Evolutionary conservation across 2,797 vertebrate species (phyloP), one percentile per base, ranked within the genome.

Genomic region (Sus cebifrons): DNA sequence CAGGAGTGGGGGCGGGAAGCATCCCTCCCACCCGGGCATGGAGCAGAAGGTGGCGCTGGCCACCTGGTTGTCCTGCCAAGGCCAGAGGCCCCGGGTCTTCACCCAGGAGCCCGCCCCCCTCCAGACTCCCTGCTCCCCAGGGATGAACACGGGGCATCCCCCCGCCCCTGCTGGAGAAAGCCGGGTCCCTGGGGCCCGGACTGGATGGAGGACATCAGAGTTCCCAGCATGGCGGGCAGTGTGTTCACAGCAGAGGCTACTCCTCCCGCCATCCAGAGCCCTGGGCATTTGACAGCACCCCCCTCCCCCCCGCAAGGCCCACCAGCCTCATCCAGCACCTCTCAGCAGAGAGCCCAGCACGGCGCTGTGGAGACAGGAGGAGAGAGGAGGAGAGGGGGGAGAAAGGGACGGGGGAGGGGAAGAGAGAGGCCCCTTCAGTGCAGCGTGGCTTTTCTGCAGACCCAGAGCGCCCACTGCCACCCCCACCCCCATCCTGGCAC

Each of bases 401-500:
- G 20, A 54, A 16, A 96, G 23, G 32, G 25, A 32, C 54, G 12
- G 81, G 21, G 44, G 96, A 73, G 67, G 56, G 65, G 17, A 15
- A 40, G n/a, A 83, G 71, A 89, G 86, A 9, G 3, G 40, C 58
- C 92, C 75, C 85, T 9, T 78, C 89, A 18, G 20, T 70, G 83
- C 92, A 84, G 29, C 4, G 20, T 64, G 88, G 74, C 94, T 73
- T 70, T 89, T 60, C 65, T 64, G 32, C 29, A 85, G 64, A 92
- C 58, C 54, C 13, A 92, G 54, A 5, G 44, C 1, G 3, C 81
- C 88, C 94, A 62, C 89, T 25, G 62, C 89, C 68, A 36, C 84
- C 89, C 95, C 96, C 96, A 92, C 95, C 89, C 94, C 89, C 96
- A 78, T 40, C 91, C 89, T 91, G 93, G 95, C 86, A 60, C 95